phyloP scores from a whole-genome alignment of 2,888 invertebrate genomes.

The Polyommatus iphigenia region DNA sequence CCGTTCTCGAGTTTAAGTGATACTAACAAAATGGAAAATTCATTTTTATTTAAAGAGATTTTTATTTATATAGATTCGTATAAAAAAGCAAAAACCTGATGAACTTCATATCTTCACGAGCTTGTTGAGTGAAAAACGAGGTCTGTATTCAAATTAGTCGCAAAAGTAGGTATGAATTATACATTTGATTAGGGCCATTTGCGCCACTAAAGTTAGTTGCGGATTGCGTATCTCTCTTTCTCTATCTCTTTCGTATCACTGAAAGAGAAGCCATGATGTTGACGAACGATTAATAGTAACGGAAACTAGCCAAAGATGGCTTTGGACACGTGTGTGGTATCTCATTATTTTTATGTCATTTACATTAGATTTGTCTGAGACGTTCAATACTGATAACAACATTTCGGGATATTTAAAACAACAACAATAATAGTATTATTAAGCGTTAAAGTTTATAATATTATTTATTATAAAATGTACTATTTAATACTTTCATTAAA shows the following conservation, averaged over 20 bases:
- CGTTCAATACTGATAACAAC: neutral
- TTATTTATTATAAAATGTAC: too few species aligned
- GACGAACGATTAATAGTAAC: too few species aligned
- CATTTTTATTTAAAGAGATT: neutral
- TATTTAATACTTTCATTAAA: too few species aligned
- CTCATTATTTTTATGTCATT: neutral
- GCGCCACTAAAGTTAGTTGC: neutral
- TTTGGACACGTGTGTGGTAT: neutral
- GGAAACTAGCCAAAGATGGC: neutral
- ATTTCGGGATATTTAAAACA: neutral
- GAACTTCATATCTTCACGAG: neutral
- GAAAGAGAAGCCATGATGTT: too few species aligned
- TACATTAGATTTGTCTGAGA: neutral
- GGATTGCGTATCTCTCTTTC: neutral
- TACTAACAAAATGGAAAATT: neutral
- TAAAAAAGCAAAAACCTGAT: neutral
- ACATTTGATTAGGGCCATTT: neutral
- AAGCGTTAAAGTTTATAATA: too few species aligned
- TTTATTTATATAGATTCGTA: neutral
- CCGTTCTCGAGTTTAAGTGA: too few species aligned
- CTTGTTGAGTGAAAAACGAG: neutral
- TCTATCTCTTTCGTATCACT: too few species aligned
- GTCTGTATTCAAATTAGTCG: conserved; percentile 8
- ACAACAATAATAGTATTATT: too few species aligned
- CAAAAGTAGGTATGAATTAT: neutral